These are phyloP conservation scores for Scartelaos histophorus DNA, from an alignment of 2,113 vertebrate species.

Conservation along the genomic window DNA sequence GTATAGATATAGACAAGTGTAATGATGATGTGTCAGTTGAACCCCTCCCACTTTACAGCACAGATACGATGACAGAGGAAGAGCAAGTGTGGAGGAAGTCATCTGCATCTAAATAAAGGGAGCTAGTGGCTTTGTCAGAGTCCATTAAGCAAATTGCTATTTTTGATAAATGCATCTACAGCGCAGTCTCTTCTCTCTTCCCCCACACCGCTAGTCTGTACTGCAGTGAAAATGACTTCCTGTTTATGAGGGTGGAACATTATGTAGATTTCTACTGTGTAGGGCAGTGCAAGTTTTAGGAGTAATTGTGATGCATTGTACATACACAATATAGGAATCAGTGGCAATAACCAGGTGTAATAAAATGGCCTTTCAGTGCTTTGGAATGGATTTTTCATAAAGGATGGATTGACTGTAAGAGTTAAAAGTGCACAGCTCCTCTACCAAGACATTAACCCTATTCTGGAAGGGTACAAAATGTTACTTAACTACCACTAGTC, in stretches of 20 bases:
- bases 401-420: background rate
- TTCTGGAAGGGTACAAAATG: background rate
- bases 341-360: background rate
- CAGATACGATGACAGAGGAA: constrained; percentile 56
- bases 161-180: constrained; percentile 70
- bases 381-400: background rate
- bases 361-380: background rate
- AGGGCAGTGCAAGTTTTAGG: constrained; percentile 14
- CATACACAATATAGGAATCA: constrained; percentile 29
- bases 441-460: background rate
- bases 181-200: constrained; percentile 23
- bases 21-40: constrained; percentile 60
- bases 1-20: constrained; percentile 28
- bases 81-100: constrained; percentile 62
- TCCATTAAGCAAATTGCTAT: constrained; percentile 77
- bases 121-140: constrained; percentile 74
- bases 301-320: constrained; percentile 24
- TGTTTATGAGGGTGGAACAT: constrained; percentile 38
- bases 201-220: constrained; percentile 42
- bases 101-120: constrained; percentile 78
- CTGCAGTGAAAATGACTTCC: constrained; percentile 43
- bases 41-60: constrained; percentile 40
- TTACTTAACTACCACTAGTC: too few relatives aligned
- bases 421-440: background rate
- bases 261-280: constrained; percentile 44